Base-by-base conservation (phyloP, 2,888 invertebrate species). In the Ischnus inquisitorius region DNA sequence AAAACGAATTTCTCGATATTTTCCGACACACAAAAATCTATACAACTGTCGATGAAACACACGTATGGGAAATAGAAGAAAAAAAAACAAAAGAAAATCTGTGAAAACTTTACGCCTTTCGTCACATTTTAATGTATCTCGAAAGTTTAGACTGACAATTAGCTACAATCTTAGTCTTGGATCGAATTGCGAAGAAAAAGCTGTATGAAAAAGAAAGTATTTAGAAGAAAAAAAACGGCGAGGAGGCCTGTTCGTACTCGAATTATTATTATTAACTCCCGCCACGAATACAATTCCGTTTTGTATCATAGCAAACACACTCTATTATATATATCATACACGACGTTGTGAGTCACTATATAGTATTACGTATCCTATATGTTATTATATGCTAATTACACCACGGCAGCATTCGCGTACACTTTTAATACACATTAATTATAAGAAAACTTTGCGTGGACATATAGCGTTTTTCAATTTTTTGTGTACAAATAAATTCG, bases 401-500 rank as follows among this genome's bases (percentile, higher is more conserved):
- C 75, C 76, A 54, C 83, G 57, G 67, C 72, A 80, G 54, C 54
- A 72, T 43, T 57, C 22, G 43, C 79, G 60, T 72, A 75, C 75
- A 12, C 25, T 28, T 14, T 64, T 16, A 62, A 65, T 64, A 74
- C 62, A 69, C 51, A 41, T 67, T 67, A 72, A 77, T 71, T 57
- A 65, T 57, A 62, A 41, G 71, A 51, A 22, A 19, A 62, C 28
- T 67, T 19, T 48, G 46, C 39, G 71, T 68, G 76, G 72, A 77
- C 3, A 60, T 71, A 67, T 34, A 60, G 60, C 51, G 41, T 60
- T 51, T 22, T 34, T 51, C 10, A 62, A 72, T 72, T 68, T 72
- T 68, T 72, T 74, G 19, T 77, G 72, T 72, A 77, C 77, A 80
- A 83, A 77, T 83, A 80, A 72, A 83, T 77, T 77, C 77, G 46